Base-by-base conservation (phyloP, 2,797 vertebrate genomes). In the Scolopax rusticola region DNA sequence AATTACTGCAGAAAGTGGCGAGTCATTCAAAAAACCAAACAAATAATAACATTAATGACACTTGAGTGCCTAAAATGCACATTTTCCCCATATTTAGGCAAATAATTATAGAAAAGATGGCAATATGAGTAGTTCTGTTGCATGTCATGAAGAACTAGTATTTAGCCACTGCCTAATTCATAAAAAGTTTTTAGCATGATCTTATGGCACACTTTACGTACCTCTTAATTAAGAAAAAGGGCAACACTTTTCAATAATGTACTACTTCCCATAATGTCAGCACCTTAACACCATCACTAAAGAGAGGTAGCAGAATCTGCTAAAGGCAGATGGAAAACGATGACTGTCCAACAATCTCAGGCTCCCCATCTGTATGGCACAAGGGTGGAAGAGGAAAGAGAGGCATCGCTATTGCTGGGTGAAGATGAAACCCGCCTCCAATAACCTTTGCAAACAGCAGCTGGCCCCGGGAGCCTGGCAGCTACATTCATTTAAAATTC, bases 321-420 rank as follows among this genome's bases (percentile, higher is more conserved):
- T 59, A 12, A 40, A 40, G 70, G 33, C 30, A 19, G 80, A 48
- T 47, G 65, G 64, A n/a, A 78, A 75, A 45, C 0, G 0, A 28
- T 1, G 61, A 48, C 40, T 13, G 9, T 17, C 69, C 36, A 53
- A 20, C 4, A 25, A 51, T 51, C 24, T 51, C 41, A 3, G 15
- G 19, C n/a, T 5, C 41, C 89, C 45, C 59, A 63, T 70, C 67
- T 48, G n/a, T 4, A 25, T 0, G 8, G 80, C 45, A 13, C 50
- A 23, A 45, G 50, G 11, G 2, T 25, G 32, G 51, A 43, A 85
- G 40, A 24, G 51, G 57, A 76, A 76, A 61, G 79, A 76, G 54
- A 47, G 2, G 6, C 50, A 4, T 14, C 0, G 2, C 41, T 24
- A 24, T 5, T 5, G 32, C 36, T 0, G 47, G 70, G 61, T 10